Percentiles rank a stretch among this genome's conserved stretches.
Evolutionary conservation across 2,888 invertebrate species (phyloP).

Genomic region (Pocota personata): DNA sequence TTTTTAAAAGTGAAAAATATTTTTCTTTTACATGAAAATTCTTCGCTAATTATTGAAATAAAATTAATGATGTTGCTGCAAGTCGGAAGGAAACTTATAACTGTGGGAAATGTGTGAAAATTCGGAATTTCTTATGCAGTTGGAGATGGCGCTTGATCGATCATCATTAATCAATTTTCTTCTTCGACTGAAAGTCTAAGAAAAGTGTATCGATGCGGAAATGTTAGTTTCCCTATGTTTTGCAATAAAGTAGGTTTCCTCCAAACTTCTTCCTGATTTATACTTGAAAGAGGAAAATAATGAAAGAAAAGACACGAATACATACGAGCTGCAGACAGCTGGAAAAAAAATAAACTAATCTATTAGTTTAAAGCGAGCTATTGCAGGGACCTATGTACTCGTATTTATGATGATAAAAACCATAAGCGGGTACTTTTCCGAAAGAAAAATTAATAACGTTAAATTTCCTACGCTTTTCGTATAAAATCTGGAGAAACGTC

Average conservation of each 20-base stretch:
- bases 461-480: too few relatives aligned
- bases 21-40: slow-evolving; percentile 50
- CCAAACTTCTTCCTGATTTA: slow-evolving; percentile 8
- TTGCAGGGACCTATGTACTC: neutral
- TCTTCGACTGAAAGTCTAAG: neutral
- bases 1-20: slow-evolving; percentile 1
- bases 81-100: slow-evolving; percentile 8
- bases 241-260: neutral
- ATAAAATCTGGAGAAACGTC: too few relatives aligned
- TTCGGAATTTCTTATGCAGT: neutral
- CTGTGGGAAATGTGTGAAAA: slow-evolving; percentile 54
- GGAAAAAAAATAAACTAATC: neutral
- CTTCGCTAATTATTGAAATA: slow-evolving; percentile 60
- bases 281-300: neutral
- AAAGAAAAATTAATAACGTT: too few relatives aligned
- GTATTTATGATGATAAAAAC: too few relatives aligned
- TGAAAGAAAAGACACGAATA: too few relatives aligned
- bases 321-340: neutral
- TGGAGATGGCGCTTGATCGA: slow-evolving; percentile 51
- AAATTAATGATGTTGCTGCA: slow-evolving; percentile 62
- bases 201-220: slow-evolving; percentile 46
- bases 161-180: slow-evolving; percentile 69
- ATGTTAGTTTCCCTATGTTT: neutral
- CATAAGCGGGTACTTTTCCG: too few relatives aligned
- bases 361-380: neutral